A percentile compares a stretch with the other conserved stretches of the same genome.
These are phyloP conservation scores for Coelopa frigida DNA, from an alignment of 1,140 invertebrate species.

Conservation along the genomic window DNA sequence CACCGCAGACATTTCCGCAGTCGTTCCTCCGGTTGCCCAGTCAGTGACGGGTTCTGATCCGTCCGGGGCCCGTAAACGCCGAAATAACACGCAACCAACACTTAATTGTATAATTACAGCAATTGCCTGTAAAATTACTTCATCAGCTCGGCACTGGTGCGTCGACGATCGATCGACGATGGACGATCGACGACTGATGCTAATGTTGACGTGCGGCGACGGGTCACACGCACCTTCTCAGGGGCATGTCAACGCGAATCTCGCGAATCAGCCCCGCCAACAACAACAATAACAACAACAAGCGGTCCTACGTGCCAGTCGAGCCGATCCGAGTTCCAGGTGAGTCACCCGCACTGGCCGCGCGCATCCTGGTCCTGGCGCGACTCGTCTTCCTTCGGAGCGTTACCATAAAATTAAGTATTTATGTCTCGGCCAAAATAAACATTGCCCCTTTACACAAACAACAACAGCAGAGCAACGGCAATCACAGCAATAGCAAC, in stretches of 20 bases:
- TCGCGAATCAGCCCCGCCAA: background rate
- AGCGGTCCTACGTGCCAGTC: background rate
- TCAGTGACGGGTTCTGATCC: too few species aligned
- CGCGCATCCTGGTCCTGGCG: too few species aligned
- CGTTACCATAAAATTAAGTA: conserved; percentile 9
- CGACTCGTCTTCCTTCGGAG: background rate
- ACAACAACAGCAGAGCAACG: too few species aligned
- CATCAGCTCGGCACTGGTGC: conserved; percentile 3
- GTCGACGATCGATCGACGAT: conserved; percentile 9
- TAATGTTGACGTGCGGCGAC: conserved; percentile 7
- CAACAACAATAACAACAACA: conserved; percentile 1
- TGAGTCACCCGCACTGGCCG: conserved; percentile 8
- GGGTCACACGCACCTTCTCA: background rate
- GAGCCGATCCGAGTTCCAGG: conserved; percentile 2
- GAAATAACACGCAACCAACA: background rate
- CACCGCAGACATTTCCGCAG: too few species aligned
- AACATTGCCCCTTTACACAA: background rate
- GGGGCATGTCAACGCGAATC: background rate
- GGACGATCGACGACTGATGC: conserved; percentile 4
- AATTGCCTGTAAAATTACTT: conserved; percentile 16
- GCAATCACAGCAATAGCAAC: too few species aligned
- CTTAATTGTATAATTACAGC: conserved; percentile 10
- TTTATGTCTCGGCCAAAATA: conserved; percentile 7
- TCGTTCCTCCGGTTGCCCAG: too few species aligned
- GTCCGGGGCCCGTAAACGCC: background rate